A percentile compares a stretch with the other conserved stretches of the same genome.
These are phyloP conservation scores for Zosterops lateralis DNA, from an alignment of 2,113 vertebrate genomes.

Conservation along the genomic window DNA sequence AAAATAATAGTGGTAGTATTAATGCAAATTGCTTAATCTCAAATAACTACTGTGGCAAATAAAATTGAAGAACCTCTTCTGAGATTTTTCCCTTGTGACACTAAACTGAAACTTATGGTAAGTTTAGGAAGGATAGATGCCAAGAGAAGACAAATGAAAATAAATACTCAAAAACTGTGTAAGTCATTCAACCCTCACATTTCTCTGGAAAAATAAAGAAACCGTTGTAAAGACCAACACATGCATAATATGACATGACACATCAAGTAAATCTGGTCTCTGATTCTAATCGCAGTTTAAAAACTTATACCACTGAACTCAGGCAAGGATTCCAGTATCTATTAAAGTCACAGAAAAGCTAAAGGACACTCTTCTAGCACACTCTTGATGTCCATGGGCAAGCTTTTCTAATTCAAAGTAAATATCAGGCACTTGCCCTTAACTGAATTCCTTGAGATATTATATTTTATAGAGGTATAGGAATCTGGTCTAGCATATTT, in stretches of 20 bases:
- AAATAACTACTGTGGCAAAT: conserved; percentile 10
- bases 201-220: background rate
- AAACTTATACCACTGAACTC: background rate
- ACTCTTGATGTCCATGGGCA: background rate
- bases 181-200: background rate
- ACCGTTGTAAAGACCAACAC: background rate
- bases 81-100: background rate
- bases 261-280: background rate
- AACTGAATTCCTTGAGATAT: background rate
- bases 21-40: background rate
- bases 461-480: background rate
- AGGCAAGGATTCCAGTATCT: background rate
- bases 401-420: background rate
- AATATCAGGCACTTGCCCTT: background rate
- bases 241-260: fast-evolving
- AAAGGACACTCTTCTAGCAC: background rate
- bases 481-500: background rate
- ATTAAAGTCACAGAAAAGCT: background rate
- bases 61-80: background rate
- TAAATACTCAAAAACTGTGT: background rate
- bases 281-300: background rate
- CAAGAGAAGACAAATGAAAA: background rate
- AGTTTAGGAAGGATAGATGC: background rate
- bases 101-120: background rate
- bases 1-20: background rate